phyloP scores from a whole-genome alignment of 2,888 invertebrate genomes.

The Leptothorax acervorum region DNA sequence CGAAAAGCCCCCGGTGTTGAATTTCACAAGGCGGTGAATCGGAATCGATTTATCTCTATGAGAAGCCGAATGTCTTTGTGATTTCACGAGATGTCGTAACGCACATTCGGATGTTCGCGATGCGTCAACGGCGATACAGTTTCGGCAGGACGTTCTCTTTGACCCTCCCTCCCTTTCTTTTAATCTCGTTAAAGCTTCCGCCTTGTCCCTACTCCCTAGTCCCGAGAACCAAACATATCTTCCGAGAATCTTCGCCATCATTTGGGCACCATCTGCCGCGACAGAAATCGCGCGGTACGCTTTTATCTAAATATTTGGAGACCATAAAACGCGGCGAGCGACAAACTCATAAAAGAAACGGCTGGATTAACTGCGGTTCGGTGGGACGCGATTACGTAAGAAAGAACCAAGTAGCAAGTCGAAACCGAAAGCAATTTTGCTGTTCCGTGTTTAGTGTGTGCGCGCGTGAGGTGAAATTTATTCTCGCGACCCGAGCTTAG shows the following conservation, averaged over 20 bases:
- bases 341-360: slow-evolving; percentile 49
- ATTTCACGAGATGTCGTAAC: not conserved
- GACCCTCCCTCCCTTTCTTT: not conserved
- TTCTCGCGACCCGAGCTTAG: not conserved
- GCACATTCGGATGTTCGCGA: not conserved
- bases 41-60: slow-evolving; percentile 7
- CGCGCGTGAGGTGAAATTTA: not conserved
- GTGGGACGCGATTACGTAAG: slow-evolving; percentile 28
- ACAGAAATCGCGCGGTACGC: slow-evolving; percentile 24
- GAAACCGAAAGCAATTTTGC: slow-evolving; percentile 33
- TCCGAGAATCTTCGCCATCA: slow-evolving; percentile 21
- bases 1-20: slow-evolving; percentile 5
- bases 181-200: slow-evolving; percentile 22
- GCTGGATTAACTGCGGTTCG: slow-evolving; percentile 29
- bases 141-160: not conserved
- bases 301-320: slow-evolving; percentile 52
- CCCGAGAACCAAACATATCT: not conserved
- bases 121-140: not conserved
- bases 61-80: not conserved
- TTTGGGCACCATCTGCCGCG: slow-evolving; percentile 56
- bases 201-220: not conserved
- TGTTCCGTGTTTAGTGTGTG: not conserved
- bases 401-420: slow-evolving; percentile 30
- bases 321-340: slow-evolving; percentile 41
- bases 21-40: slow-evolving; percentile 25